Base-by-base conservation (phyloP, 2,888 invertebrate species). In the Amitus sp. region DNA sequence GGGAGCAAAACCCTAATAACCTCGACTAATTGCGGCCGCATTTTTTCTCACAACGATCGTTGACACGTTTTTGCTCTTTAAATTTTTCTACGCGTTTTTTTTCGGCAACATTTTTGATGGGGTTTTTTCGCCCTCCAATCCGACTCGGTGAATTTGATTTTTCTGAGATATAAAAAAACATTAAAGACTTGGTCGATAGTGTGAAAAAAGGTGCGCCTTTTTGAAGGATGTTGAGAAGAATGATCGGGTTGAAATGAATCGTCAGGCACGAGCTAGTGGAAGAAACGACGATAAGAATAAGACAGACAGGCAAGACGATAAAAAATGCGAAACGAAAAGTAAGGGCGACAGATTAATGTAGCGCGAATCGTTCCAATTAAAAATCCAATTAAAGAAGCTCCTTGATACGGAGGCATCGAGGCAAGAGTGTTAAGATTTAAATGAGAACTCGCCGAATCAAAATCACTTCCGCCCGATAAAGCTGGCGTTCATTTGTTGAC, bases 381-480 rank as follows among this genome's bases (percentile, higher is more conserved):
- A 79, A 80, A 78, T 77, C 76, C 79, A 79, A 80, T 79, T 80
- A 79, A 80, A 77, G 76, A 71, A 75, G 68, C 65, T 68, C 68
- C 67, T 63, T 59, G 71, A 65, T 19, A 48, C 53, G 34, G n/a
- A n/a, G n/a, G n/a, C n/a, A n/a, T n/a, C n/a, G n/a, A 62, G 59
- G 59, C 54, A 64, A 60, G 55, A 61, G 61, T 65, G 71, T 71
- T 74, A 71, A 71, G 73, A 76, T 76, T 79, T 75, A 74, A 79
- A 76, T 70, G 74, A 76, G 75, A 70, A 71, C 66, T 71, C 67
- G 70, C 40, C 73, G 71, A 77, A 80, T 79, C 76, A 77, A 76
- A 77, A 80, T 80, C 79, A 78, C 72, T 80, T 80, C 79, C 79
- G 73, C 70, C 73, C 78, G 79, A 80, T 80, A 79, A 79, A 79